A percentile compares a stretch with the other conserved stretches of the same genome.
Conservation (phyloP, 2,797 vertebrate species). For the Notoglanidium macrostoma region DNA sequence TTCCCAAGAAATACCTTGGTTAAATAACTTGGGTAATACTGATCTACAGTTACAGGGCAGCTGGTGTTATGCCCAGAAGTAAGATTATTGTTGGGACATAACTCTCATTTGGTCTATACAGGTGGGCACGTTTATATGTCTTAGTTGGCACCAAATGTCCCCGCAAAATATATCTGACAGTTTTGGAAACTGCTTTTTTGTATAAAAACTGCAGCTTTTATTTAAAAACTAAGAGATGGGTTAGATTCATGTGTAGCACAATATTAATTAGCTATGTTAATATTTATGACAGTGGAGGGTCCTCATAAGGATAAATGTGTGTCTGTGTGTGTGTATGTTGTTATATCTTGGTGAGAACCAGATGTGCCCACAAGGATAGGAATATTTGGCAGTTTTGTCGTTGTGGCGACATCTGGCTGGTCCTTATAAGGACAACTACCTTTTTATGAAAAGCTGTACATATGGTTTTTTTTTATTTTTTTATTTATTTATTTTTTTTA, state of each 20-base stretch:
- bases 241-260: not conserved
- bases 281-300: not conserved
- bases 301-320: not conserved
- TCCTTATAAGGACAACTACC: no score
- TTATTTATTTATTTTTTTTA: no score
- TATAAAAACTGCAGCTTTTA: no score
- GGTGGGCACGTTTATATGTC: no score
- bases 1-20: not conserved
- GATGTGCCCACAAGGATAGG: no score
- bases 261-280: not conserved
- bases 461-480: no score
- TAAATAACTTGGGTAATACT: not conserved
- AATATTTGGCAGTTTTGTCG: no score
- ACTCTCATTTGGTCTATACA: no score
- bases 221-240: not conserved
- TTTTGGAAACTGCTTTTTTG: not conserved
- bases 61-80: not conserved
- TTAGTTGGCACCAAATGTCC: not conserved
- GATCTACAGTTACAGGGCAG: not conserved
- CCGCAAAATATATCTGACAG: not conserved
- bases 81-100: no score
- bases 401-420: no score
- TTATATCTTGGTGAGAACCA: no score
- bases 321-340: not conserved
- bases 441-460: no score